Conservation (phyloP, 2,888 invertebrate species). For the Tuta absoluta region DNA sequence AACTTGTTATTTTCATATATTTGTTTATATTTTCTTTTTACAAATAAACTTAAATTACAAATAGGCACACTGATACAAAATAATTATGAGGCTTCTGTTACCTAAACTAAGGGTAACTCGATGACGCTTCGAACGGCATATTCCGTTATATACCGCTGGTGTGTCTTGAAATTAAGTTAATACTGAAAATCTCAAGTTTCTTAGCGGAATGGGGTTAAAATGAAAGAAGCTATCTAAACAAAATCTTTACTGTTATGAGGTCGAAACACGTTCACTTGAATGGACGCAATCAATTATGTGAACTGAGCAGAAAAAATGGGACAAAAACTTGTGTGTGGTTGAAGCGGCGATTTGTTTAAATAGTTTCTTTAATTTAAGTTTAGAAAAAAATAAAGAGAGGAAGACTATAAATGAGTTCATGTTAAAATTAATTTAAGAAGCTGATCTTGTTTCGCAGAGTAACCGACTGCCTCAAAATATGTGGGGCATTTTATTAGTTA, state of each 20-base stretch:
- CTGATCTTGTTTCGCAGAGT: no score
- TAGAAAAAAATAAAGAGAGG: neutral
- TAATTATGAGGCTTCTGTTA: no score
- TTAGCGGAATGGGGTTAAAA: constrained; percentile 1
- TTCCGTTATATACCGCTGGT: no score
- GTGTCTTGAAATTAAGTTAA: neutral
- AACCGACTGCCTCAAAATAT: no score
- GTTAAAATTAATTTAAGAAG: no score
- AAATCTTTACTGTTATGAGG: constrained; percentile 11
- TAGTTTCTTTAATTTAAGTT: neutral
- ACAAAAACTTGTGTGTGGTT: neutral
- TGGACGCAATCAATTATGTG: constrained; percentile 13
- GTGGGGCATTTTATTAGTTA: no score
- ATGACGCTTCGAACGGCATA: no score
- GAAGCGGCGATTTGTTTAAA: neutral
- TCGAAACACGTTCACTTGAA: constrained; percentile 11
- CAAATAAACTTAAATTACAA: no score
- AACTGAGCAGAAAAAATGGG: constrained; percentile 8
- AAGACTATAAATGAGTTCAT: neutral
- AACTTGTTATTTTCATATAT: no score
- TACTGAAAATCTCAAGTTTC: neutral
- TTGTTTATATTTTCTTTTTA: no score
- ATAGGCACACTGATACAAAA: no score
- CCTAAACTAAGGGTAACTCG: no score
- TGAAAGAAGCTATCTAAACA: constrained; percentile 2